Conservation (phyloP, 2,113 vertebrate species). For the Megaptera novaeangliae region DNA sequence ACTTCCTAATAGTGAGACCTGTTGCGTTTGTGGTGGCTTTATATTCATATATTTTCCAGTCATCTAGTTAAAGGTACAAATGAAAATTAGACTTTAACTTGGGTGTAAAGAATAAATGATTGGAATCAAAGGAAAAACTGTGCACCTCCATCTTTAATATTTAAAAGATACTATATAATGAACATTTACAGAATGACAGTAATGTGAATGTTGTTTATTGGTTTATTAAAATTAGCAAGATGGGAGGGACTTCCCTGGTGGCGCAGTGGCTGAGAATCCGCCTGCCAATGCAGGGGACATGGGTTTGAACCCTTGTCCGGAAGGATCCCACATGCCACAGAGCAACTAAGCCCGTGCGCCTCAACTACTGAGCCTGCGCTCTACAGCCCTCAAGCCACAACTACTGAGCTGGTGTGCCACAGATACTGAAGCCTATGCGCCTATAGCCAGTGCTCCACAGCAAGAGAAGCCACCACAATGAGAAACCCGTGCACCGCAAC, state of each 20-base stretch:
- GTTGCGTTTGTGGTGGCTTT: not conserved
- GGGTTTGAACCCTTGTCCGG: too few species aligned
- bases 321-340: too few species aligned
- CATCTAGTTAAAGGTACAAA: not conserved
- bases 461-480: too few species aligned
- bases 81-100: not conserved
- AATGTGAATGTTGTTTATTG: not conserved
- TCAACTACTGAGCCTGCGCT: too few species aligned
- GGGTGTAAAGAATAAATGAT: not conserved
- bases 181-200: not conserved
- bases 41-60: not conserved
- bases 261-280: too few species aligned
- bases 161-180: not conserved
- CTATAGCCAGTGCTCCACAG: too few species aligned
- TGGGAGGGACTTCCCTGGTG: not conserved
- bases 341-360: too few species aligned
- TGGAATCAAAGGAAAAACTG: not conserved
- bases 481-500: too few species aligned
- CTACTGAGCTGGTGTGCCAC: too few species aligned
- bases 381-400: rapidly evolving
- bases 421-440: too few species aligned
- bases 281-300: too few species aligned
- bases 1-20: not conserved
- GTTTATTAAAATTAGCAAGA: not conserved
- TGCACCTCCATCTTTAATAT: not conserved